Evolutionary conservation across 1,140 invertebrate species (phyloP), one percentile per base, ranked within the genome.

Genomic region (Luehdorfia chinensis): DNA sequence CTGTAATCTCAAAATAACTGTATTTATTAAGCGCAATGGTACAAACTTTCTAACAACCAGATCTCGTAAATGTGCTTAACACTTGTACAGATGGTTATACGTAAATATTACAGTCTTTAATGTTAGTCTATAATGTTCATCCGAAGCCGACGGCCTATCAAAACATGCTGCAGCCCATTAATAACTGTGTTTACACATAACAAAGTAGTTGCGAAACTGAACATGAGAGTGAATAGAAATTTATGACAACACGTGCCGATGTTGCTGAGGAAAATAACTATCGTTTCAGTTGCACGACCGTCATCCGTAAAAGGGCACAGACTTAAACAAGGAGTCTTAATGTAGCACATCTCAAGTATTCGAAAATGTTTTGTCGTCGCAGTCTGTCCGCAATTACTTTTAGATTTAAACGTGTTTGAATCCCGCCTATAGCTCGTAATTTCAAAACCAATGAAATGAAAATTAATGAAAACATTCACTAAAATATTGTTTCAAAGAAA

Each of bases 161-260:
- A 57, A 70, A 67, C 60, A 13, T 34, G 32, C 47, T 36, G 39
- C n/a, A n/a, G n/a, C n/a, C n/a, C n/a, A n/a, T n/a, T 32, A 66
- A 56, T 66, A 63, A 61, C 56, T 59, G 55, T 68, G 55, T 61
- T 68, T 66, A 67, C 57, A 41, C 45, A 51, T 55, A 59, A 56
- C 53, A n/a, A n/a, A n/a, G n/a, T n/a, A n/a, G 34, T 37, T 37
- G 34, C 34, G 34, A 37, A 21, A 37, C 16, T 21, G n/a, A n/a
- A 37, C 34, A 21, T 37, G n/a, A 21, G 16, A 37, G 34, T 21
- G 11, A 23, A 37, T 37, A 54, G 45, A 37, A 55, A 50, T 36
- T 45, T 45, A 27, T 41, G 23, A 16, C 18, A 57, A 47, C 43
- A 37, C 27, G 18, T 33, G 16, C n/a, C 11, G 28, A 13, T 19